Evolutionary conservation across 2,888 invertebrate genomes (phyloP).

Genomic region (Amorpha juglandis): DNA sequence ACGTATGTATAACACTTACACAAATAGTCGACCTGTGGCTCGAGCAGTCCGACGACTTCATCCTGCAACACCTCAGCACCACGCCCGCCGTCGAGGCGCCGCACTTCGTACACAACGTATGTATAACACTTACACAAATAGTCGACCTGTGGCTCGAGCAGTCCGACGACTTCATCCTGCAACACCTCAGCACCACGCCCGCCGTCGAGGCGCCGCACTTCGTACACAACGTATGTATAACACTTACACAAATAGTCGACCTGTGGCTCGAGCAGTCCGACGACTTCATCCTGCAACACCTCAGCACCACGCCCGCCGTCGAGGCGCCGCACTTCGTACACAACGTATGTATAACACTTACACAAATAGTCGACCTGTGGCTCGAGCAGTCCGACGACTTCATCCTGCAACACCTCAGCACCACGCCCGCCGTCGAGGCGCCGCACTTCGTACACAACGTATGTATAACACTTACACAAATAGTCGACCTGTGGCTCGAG

Average conservation of each 20-base stretch:
- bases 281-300: no score
- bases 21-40: constrained; percentile 92
- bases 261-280: no score
- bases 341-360: constrained; percentile 83
- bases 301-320: constrained; percentile 85
- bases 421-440: constrained; percentile 91
- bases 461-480: constrained; percentile 32
- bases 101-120: constrained; percentile 94
- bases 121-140: constrained; percentile 53
- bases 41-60: constrained; percentile 96
- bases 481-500: no score
- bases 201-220: constrained; percentile 97
- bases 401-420: no score
- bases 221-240: constrained; percentile 88
- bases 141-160: no score
- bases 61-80: constrained; percentile 95
- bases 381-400: no score
- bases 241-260: no score
- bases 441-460: constrained; percentile 96
- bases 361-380: no score
- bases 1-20: constrained; percentile 83
- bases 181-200: constrained; percentile 53
- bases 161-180: no score
- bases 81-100: constrained; percentile 96
- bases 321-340: constrained; percentile 96